Conservation (phyloP, 2,888 invertebrate genomes). For the Agonopterix subpropinquella region DNA sequence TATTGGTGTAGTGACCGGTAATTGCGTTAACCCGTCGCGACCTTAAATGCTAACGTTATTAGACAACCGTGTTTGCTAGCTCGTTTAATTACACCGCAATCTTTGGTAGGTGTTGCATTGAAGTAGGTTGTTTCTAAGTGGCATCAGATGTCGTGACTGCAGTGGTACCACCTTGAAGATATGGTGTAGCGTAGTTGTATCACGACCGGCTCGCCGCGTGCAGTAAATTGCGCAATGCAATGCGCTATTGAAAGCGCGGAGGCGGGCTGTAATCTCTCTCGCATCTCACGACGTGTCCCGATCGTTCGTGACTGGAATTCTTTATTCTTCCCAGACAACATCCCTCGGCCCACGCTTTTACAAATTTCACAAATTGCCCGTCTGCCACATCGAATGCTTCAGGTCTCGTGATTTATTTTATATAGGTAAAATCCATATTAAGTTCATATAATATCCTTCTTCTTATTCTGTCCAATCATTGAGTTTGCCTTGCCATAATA, state of each 20-base stretch:
- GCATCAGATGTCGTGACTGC: conserved; percentile 47
- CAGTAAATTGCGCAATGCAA: conserved; percentile 61
- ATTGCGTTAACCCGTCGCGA: conserved; percentile 20
- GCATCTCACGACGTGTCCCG: conserved; percentile 53
- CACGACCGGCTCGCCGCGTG: conserved; percentile 48
- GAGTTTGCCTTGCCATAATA: too few relatives aligned
- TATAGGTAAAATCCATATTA: too few relatives aligned
- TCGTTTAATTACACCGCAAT: conserved; percentile 2
- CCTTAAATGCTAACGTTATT: conserved; percentile 11
- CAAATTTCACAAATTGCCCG: conserved; percentile 6
- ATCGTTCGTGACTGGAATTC: conserved; percentile 53
- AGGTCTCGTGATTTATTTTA: too few relatives aligned
- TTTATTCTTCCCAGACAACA: conserved; percentile 27
- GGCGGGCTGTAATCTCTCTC: conserved; percentile 42
- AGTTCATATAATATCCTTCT: too few relatives aligned
- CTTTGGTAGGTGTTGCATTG: not conserved
- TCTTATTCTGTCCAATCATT: too few relatives aligned
- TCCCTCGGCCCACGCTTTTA: conserved; percentile 4
- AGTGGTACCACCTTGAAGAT: conserved; percentile 47
- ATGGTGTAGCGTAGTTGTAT: conserved; percentile 38
- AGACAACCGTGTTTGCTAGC: not conserved
- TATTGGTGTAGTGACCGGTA: conserved; percentile 15
- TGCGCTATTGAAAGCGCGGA: conserved; percentile 53
- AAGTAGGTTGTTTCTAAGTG: conserved; percentile 2
- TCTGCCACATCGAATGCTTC: not conserved